Conservation (phyloP, 53 echinoderm and acorn worm genomes). For the Zoroaster sp. region DNA sequence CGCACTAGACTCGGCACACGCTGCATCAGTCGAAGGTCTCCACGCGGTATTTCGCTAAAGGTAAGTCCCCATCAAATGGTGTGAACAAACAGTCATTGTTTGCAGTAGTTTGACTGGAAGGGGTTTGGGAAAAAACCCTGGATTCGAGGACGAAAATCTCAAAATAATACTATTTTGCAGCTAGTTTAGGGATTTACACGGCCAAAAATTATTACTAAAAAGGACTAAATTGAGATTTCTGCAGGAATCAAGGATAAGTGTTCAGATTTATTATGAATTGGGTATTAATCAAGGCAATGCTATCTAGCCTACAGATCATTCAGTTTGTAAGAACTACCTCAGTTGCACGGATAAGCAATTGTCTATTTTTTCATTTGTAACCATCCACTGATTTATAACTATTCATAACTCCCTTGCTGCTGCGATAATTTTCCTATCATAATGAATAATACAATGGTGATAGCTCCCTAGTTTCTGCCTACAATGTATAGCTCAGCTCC, state of each 20-base stretch:
- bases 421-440: too few species aligned
- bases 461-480: background rate
- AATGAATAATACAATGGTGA: background rate
- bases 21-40: background rate
- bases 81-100: conserved; percentile 26
- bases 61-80: background rate
- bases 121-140: background rate
- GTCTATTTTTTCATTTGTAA: too few species aligned
- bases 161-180: background rate
- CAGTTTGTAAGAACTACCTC: too few species aligned
- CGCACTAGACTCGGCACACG: background rate
- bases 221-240: too few species aligned
- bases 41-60: background rate
- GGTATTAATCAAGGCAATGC: too few species aligned
- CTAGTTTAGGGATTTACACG: background rate
- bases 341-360: too few species aligned
- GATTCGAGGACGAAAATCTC: background rate
- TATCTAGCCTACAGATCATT: too few species aligned
- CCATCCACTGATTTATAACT: too few species aligned
- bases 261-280: too few species aligned
- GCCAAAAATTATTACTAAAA: too few species aligned
- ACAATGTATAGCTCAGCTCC: background rate
- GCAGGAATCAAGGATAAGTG: too few species aligned
- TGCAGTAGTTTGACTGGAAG: background rate
- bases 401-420: too few species aligned